These are phyloP conservation scores for Eristalinus aeneus DNA, from an alignment of 2,888 invertebrate species.

Conservation along the genomic window DNA sequence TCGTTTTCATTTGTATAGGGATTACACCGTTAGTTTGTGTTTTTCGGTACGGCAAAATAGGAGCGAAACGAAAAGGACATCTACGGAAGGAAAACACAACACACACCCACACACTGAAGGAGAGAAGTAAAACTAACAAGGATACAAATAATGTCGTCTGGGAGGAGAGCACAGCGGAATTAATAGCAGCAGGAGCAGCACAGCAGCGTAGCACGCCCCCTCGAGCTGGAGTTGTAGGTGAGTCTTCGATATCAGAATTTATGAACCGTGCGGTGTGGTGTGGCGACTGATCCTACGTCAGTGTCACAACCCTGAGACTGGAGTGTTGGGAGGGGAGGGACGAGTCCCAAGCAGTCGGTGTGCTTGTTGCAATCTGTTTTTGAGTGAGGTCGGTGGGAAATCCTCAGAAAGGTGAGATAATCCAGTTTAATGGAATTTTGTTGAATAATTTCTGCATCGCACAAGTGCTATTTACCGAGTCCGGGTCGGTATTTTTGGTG, in stretches of 20 bases:
- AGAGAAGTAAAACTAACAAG: constrained; percentile 56
- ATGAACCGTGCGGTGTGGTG: constrained; percentile 13
- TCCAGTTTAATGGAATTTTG: constrained; percentile 45
- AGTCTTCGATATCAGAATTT: constrained; percentile 58
- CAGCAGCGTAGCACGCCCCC: constrained; percentile 29
- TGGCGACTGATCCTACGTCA: not conserved
- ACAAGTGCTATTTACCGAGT: not conserved
- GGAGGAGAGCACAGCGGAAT: constrained; percentile 63
- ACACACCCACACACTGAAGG: not conserved
- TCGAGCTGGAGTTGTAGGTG: constrained; percentile 47
- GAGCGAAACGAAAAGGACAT: constrained; percentile 1
- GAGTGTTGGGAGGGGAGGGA: not conserved
- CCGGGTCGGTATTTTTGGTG: not conserved
- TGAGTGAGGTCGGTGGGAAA: not conserved
- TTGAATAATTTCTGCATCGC: not conserved
- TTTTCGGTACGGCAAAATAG: constrained; percentile 23
- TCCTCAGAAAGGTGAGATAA: constrained; percentile 29
- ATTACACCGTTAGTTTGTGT: constrained; percentile 47
- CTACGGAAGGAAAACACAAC: constrained; percentile 42
- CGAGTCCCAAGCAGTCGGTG: not conserved
- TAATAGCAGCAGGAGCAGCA: constrained; percentile 54
- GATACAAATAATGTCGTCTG: constrained; percentile 66
- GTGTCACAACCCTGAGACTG: not conserved
- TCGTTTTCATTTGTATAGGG: constrained; percentile 50
- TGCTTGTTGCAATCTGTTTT: constrained; percentile 17